Evolutionary conservation across 2,888 invertebrate species (phyloP).

Genomic region (Drosophila infuscata): DNA sequence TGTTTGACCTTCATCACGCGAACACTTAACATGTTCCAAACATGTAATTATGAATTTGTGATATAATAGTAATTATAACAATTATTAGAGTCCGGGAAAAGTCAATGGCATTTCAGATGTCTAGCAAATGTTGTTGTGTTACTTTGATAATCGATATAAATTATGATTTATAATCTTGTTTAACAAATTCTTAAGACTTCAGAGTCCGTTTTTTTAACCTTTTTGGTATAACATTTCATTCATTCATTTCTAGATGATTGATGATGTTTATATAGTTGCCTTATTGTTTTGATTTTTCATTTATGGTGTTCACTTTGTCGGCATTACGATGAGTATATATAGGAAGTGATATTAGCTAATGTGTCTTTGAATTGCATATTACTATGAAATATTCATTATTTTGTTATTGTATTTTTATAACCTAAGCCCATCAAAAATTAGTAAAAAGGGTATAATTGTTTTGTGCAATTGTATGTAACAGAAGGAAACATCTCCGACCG

Average conservation of each 20-base stretch:
- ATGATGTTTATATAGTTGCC: background rate
- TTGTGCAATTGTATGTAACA: background rate
- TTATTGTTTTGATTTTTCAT: background rate
- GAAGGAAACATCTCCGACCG: background rate
- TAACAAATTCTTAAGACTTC: background rate
- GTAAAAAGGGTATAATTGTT: background rate
- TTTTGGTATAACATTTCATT: background rate
- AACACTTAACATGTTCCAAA: background rate
- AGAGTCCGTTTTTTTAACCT: background rate
- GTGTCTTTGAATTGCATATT: background rate
- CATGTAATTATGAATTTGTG: conserved; percentile 8
- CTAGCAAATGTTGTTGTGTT: background rate
- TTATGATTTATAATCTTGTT: background rate
- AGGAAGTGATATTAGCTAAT: background rate
- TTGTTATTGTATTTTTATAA: background rate
- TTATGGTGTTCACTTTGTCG: background rate
- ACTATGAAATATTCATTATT: background rate
- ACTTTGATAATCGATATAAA: background rate
- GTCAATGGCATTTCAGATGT: too few species aligned
- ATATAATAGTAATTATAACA: conserved; percentile 1
- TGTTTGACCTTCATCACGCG: conserved; percentile 17
- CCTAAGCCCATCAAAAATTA: background rate
- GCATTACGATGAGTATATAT: background rate
- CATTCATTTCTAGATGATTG: background rate
- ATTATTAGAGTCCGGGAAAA: background rate